Conservation (phyloP, 2,113 vertebrate species). For the Rhabdornis inornatus region DNA sequence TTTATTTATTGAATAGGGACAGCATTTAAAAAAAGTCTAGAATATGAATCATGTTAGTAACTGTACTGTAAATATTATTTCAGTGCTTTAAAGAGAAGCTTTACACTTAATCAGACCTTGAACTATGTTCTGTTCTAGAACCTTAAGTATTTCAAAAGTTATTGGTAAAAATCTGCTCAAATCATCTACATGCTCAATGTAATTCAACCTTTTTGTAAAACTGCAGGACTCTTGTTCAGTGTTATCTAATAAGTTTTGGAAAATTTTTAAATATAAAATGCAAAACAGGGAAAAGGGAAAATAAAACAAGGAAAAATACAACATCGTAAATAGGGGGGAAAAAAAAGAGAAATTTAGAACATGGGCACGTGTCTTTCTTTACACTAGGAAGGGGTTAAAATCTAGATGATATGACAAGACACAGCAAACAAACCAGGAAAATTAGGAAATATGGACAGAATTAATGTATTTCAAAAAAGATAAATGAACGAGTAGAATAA, state of each 20-base stretch:
- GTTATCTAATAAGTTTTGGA: background rate
- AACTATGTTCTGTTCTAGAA: background rate
- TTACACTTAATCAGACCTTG: background rate
- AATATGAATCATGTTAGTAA: background rate
- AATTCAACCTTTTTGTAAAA: background rate
- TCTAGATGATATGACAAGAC: background rate
- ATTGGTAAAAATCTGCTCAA: background rate
- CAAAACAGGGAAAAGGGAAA: background rate
- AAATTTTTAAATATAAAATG: background rate
- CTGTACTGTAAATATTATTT: background rate
- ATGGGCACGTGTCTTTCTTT: background rate
- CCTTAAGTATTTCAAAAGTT: background rate
- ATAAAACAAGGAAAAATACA: background rate
- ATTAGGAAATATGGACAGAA: background rate
- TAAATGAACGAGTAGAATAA: constrained; percentile 35
- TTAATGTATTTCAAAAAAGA: constrained; percentile 9
- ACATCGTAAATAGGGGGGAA: background rate
- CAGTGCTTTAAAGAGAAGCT: background rate
- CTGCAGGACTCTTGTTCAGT: background rate
- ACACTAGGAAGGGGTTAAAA: background rate
- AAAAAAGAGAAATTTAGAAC: background rate
- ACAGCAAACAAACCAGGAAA: background rate
- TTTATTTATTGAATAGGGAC: background rate
- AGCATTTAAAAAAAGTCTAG: rapidly evolving
- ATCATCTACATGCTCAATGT: background rate